Conservation (phyloP, 2,888 invertebrate species). For the Noctua pronuba region DNA sequence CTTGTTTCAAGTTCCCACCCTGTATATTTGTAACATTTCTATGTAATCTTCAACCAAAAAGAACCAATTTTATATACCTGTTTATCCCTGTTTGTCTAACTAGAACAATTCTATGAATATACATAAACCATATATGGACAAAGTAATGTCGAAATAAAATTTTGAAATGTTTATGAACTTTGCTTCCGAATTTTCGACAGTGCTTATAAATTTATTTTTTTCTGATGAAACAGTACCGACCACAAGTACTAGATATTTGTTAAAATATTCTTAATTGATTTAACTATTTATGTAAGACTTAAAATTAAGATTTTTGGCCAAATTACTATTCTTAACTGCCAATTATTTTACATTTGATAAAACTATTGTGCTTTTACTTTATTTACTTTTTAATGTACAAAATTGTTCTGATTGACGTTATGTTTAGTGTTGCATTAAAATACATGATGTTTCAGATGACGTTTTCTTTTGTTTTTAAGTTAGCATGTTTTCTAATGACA, state of each 20-base stretch:
- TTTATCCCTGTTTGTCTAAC: conserved; percentile 58
- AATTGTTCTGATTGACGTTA: conserved; percentile 81
- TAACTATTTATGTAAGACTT: conserved; percentile 68
- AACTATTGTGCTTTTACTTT: conserved; percentile 72
- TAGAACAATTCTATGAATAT: conserved; percentile 52
- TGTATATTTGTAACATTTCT: conserved; percentile 61
- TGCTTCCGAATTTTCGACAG: conserved; percentile 44
- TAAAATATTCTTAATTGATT: conserved; percentile 54
- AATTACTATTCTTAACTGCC: conserved; percentile 82
- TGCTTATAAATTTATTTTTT: conserved; percentile 24
- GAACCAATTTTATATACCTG: conserved; percentile 70
- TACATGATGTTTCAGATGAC: conserved; percentile 84
- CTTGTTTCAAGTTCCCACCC: background rate
- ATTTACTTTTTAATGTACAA: conserved; percentile 79
- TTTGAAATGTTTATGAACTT: conserved; percentile 57
- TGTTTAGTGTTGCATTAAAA: conserved; percentile 87
- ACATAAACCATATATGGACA: conserved; percentile 34
- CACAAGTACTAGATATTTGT: conserved; percentile 39
- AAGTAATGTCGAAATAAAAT: conserved; percentile 29
- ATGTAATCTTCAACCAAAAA: conserved; percentile 61
- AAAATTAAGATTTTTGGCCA: conserved; percentile 77
- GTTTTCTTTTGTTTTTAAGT: conserved; percentile 77
- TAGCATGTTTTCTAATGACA: conserved; percentile 80
- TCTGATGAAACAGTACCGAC: conserved; percentile 26
- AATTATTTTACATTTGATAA: conserved; percentile 79